Base-by-base conservation (phyloP, 2,888 invertebrate species). In the Acheta domesticus region DNA sequence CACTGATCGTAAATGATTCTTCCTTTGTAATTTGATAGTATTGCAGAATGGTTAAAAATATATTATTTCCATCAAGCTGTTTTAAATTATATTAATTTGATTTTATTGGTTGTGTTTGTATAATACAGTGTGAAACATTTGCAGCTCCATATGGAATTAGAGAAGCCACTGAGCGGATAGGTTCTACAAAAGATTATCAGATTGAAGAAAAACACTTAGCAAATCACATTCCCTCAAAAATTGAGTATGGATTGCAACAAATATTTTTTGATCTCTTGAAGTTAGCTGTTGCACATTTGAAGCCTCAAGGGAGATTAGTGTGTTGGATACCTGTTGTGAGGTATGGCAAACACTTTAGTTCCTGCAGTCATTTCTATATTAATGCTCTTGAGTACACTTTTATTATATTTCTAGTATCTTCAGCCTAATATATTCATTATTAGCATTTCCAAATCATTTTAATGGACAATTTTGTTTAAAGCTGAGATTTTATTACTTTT, bases 71-170 rank as follows among this genome's bases (percentile, higher is more conserved):
- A 8, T 36, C 36, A 36, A 8, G 36, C 36, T 36, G 5, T 8
- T 36, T 36, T 1, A 36, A 36, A 36, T 36, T 74, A 73, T 23
- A 78, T 78, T n/a, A 50, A 77, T 14, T 49, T 48, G 50, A 21
- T 23, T 14, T 49, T 12, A 12, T 21, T 78, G 19, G n/a, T 73
- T 78, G 14, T 78, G n/a, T 20, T 50, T 78, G 20, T 49, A 8
- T 23, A 21, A 48, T 36, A 50, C 12, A 4, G 49, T 49, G 16
- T 20, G 8, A 49, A 77, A 77, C 14, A 16, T 62, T 85, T 88
- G 2, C 85, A 98, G 98, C 99, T 36, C 99, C 99, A 0, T 99
- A 99, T 88, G 99, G 99, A 49, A 96, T 99, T 48, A 89, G 99
- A 82, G 99, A 99, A 88, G 91, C 97, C 1, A 95, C 96, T 0